These are phyloP conservation scores for Ennomos erosarius DNA, from an alignment of 2,888 invertebrate species.

Conservation along the genomic window DNA sequence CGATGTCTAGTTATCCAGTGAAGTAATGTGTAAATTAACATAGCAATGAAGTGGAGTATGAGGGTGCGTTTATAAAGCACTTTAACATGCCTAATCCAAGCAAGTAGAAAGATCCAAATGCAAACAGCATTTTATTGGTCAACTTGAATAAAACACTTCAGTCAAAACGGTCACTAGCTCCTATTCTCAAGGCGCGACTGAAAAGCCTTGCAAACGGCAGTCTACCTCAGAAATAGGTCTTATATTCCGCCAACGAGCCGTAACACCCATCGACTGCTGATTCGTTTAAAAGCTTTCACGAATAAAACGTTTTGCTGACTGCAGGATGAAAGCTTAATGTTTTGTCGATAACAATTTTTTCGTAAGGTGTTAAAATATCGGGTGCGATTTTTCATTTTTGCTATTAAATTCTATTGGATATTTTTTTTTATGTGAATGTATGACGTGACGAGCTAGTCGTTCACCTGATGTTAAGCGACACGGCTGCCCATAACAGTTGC, in stretches of 20 bases:
- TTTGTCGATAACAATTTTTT: constrained; percentile 28
- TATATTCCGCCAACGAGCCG: constrained; percentile 45
- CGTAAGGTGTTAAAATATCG: constrained; percentile 36
- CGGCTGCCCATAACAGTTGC: no score
- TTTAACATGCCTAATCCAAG: no score
- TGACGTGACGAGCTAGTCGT: no score
- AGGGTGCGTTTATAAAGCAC: no score
- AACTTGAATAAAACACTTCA: constrained; percentile 2
- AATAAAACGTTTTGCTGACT: constrained; percentile 44
- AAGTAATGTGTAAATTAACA: no score
- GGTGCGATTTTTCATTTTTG: constrained; percentile 39
- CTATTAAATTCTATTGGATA: constrained; percentile 5
- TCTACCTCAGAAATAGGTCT: constrained; percentile 49
- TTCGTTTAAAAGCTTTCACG: constrained; percentile 56
- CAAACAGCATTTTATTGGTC: not conserved
- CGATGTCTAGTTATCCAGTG: no score
- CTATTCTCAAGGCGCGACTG: constrained; percentile 9
- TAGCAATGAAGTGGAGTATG: no score
- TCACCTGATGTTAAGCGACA: no score
- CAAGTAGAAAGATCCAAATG: no score
- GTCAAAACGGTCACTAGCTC: constrained; percentile 4
- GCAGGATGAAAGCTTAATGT: constrained; percentile 34
- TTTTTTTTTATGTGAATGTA: no score
- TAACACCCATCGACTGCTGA: constrained; percentile 51
- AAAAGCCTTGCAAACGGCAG: constrained; percentile 36